Evolutionary conservation across 2,113 vertebrate genomes (phyloP), one percentile per base, ranked within the genome.

Genomic region (Chionomys nivalis): DNA sequence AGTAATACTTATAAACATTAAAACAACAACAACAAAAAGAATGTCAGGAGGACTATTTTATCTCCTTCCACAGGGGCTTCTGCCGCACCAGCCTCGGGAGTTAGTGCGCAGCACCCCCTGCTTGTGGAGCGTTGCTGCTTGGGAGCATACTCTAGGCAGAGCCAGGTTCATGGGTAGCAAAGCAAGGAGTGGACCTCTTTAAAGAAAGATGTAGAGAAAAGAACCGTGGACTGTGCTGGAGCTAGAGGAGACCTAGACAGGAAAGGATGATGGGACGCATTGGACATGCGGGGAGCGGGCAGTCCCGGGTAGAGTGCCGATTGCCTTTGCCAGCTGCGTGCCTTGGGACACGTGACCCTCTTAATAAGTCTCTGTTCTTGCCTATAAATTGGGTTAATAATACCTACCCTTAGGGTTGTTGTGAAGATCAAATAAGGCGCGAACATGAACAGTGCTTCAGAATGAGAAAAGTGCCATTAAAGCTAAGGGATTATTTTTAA

Each of bases 401-500:
- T 95, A 85, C 77, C 52, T 92, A 89, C 96, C 95, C 87, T 75
- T 79, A 90, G 92, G 92, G 85, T 88, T 63, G 7, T 49, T 93
- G 86, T 93, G 94, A 96, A 88, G 90, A 97, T 92, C 92, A 95
- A 85, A 85, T 66, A 90, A 72, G 70, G 52, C 44, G 76, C 1
- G 0, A 89, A 89, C 72, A 68, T 83, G 78, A 96, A 82, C 87
- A 72, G 83, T 85, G 76, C 31, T 93, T 95, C 94, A 33, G 90
- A 97, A 93, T 87, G 65, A 36, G 47, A 83, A 75, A 96, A 79
- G 52, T n/a, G 68, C 65, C 42, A 81, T 94, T 83, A 95, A 95
- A 89, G 91, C 70, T 70, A 70, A 73, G 81, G 92, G 65, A 86
- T 96, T 96, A 87, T 92, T 92, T 95, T 92, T 96, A 94, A 96